These are phyloP conservation scores for Tolmerus cingulatus DNA, from an alignment of 2,888 invertebrate genomes.

Conservation along the genomic window DNA sequence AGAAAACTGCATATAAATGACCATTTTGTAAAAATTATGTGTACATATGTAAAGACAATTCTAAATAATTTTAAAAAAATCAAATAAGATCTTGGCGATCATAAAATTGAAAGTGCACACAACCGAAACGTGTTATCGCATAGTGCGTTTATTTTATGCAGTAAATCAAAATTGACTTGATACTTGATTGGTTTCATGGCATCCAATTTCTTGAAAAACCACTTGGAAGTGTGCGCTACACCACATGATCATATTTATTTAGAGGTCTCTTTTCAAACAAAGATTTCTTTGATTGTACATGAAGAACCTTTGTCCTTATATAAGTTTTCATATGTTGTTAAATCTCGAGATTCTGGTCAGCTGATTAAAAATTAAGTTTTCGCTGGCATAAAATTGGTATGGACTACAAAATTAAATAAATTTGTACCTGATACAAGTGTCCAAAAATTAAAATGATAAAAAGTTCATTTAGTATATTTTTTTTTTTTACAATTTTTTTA, in stretches of 20 bases:
- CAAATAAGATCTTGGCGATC: background rate
- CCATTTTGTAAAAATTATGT: background rate
- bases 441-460: too few species aligned
- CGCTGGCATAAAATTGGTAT: too few species aligned
- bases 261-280: background rate
- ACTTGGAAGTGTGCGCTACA: background rate
- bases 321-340: background rate
- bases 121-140: background rate
- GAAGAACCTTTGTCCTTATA: background rate
- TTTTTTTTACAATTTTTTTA: too few species aligned
- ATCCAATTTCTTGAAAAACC: background rate
- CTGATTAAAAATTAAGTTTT: background rate
- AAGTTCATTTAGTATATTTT: too few species aligned
- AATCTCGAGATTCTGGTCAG: background rate
- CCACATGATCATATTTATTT: background rate
- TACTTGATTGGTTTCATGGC: background rate
- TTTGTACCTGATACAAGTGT: too few species aligned
- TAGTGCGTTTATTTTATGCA: background rate
- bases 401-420: too few species aligned
- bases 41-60: background rate
- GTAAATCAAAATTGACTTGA: background rate
- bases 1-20: too few species aligned
- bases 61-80: background rate
- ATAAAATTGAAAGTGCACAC: background rate
- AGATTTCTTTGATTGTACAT: background rate